phyloP scores from a whole-genome alignment of 2,888 invertebrate species.

The Cynaeus angustus region DNA sequence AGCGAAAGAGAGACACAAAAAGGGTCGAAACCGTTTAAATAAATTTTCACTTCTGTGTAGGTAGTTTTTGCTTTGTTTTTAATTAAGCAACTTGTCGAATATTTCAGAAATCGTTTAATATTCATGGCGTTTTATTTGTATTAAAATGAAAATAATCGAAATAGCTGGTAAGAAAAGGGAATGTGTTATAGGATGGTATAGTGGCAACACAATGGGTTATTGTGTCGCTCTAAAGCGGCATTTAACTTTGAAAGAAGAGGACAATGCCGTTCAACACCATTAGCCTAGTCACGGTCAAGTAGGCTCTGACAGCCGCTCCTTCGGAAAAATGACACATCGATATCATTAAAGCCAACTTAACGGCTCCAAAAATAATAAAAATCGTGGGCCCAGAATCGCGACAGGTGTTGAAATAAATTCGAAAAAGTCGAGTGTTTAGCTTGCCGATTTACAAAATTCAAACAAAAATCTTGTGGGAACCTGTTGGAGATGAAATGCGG shows the following conservation, averaged over 20 bases:
- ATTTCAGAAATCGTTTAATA: conserved; percentile 50
- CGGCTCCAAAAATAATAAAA: conserved; percentile 35
- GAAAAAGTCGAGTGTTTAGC: conserved; percentile 32
- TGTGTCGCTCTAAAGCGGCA: conserved; percentile 58
- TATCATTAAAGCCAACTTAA: conserved; percentile 44
- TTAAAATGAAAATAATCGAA: no score
- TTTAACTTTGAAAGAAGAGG: conserved; percentile 58
- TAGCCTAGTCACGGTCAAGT: conserved; percentile 61
- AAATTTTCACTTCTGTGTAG: conserved; percentile 58
- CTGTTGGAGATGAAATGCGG: conserved; percentile 42
- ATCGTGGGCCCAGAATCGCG: conserved; percentile 24
- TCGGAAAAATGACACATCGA: conserved; percentile 50
- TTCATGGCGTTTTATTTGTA: conserved; percentile 47
- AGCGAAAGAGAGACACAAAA: conserved; percentile 1
- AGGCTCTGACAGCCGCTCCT: conserved; percentile 53
- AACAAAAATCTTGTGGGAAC: conserved; percentile 47
- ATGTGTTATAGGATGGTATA: conserved; percentile 32
- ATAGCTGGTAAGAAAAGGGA: conserved; percentile 12
- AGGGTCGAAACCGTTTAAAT: conserved; percentile 39
- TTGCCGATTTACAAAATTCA: conserved; percentile 42
- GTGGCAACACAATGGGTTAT: conserved; percentile 52
- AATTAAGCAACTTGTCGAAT: conserved; percentile 40
- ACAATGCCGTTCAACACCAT: conserved; percentile 62
- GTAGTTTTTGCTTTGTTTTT: conserved; percentile 57
- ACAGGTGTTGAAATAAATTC: conserved; percentile 36